Evolutionary conservation across 2,888 invertebrate genomes (phyloP).

Genomic region (Merodon equestris): DNA sequence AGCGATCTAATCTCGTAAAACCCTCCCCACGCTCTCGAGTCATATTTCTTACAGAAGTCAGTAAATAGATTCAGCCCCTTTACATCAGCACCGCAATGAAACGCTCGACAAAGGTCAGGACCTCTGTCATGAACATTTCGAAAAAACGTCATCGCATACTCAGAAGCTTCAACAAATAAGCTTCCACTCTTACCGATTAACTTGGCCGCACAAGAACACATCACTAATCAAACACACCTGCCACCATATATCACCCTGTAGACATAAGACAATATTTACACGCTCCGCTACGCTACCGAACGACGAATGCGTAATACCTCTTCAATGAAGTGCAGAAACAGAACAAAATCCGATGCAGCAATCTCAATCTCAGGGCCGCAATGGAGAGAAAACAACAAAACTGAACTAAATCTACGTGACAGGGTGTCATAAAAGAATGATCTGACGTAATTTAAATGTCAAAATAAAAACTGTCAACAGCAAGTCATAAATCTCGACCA

Average conservation of each 20-base stretch:
- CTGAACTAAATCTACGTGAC: conserved; percentile 43
- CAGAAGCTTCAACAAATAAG: too few relatives aligned
- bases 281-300: conserved; percentile 46
- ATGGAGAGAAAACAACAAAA: conserved; percentile 25
- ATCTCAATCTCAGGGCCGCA: conserved; percentile 22
- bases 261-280: conserved; percentile 52
- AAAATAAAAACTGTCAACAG: conserved; percentile 65
- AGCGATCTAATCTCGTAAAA: too few relatives aligned
- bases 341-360: too few relatives aligned
- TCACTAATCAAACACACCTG: conserved; percentile 62
- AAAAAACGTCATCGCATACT: conserved; percentile 25
- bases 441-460: conserved; percentile 69
- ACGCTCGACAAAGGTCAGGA: conserved; percentile 54
- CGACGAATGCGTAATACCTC: conserved; percentile 15
- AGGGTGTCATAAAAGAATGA: conserved; percentile 66
- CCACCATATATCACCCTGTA: conserved; percentile 44
- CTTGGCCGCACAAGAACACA: conserved; percentile 47
- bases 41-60: too few relatives aligned
- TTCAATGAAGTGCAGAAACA: conserved; percentile 26
- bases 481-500: conserved; percentile 59
- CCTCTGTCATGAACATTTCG: conserved; percentile 43
- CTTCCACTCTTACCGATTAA: neutral
- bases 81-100: too few relatives aligned
- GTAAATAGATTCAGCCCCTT: too few relatives aligned
- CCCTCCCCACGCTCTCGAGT: too few relatives aligned